Evolutionary conservation across 53 echinoderm and acorn worm genomes (phyloP), one percentile per base, ranked within the genome.

Genomic region (Mesocentrotus franciscanus): DNA sequence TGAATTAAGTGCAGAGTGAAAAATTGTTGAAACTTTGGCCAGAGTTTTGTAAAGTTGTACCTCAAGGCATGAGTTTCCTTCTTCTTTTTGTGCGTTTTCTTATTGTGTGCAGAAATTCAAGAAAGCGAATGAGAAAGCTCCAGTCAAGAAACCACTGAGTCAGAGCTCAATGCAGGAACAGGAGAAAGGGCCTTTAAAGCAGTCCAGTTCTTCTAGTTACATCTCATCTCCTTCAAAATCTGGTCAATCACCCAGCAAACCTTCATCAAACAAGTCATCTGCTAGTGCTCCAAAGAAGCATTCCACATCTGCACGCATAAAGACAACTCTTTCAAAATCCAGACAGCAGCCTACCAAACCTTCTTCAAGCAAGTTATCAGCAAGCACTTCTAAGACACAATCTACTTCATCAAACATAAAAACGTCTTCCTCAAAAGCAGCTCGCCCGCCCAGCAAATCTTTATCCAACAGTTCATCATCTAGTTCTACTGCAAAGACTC

Each of bases 81-180:
- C 5, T 72, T 26, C 20, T 26, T 71, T 7, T n/a, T 26, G 15
- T n/a, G 1, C 0, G 17, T 79, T 79, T 79, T 13, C 12, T 42
- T 81, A 18, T 12, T 58, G 55, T 87, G 29, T 94, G 55, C 87
- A 94, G 92, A 95, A 92, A 95, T 92, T 83, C 91, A 95, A 92
- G 61, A 60, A 26, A 92, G 84, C 92, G 85, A 78, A 91, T 92
- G 92, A 32, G 18, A 74, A 95, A 62, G 91, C 78, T n/a, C 85
- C 78, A 30, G 68, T 85, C 49, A 93, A 95, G 60, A 71, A 59
- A 58, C 61, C 18, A 20, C 22, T 16, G 20, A 34, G 61, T 32
- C 32, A 90, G 11, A 90, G 36, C 1, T 9, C 29, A 60, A 61
- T 29, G 9, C 35, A 24, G 35, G 66, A 64, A 66, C 62, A 35